Percentiles rank a stretch among this genome's conserved stretches.
These are phyloP conservation scores for Macropus fuliginosus DNA, from an alignment of 2,797 vertebrate species.

Conservation along the genomic window DNA sequence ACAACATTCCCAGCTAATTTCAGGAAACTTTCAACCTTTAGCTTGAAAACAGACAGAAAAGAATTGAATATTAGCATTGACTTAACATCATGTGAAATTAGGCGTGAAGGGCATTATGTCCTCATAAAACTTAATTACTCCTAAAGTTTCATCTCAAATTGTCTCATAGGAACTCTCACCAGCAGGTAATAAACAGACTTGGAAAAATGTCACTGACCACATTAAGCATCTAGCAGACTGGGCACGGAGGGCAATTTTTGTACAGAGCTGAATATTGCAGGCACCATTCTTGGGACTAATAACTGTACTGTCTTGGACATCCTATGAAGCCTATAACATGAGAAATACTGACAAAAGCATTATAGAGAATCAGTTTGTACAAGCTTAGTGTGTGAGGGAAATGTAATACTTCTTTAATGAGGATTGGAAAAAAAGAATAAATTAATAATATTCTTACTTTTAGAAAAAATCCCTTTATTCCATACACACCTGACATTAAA, in stretches of 20 bases:
- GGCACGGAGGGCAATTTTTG: slow-evolving; percentile 34
- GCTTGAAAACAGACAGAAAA: slow-evolving; percentile 53
- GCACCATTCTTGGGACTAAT: slow-evolving; percentile 22
- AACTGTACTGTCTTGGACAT: background rate
- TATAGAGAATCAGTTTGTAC: background rate
- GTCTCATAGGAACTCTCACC: slow-evolving; percentile 65
- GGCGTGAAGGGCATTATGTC: slow-evolving; percentile 69
- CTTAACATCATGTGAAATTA: slow-evolving; percentile 67
- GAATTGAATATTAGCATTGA: slow-evolving; percentile 47
- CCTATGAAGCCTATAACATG: background rate
- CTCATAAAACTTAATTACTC: slow-evolving; percentile 72
- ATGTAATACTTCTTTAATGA: background rate
- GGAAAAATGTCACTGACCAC: slow-evolving; percentile 73
- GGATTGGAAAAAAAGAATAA: slow-evolving; percentile 41
- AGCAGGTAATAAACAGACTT: slow-evolving; percentile 70
- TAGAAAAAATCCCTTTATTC: slow-evolving; percentile 41
- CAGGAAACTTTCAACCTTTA: slow-evolving; percentile 57
- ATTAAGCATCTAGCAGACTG: slow-evolving; percentile 38
- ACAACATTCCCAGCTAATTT: slow-evolving; percentile 45
- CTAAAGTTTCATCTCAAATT: slow-evolving; percentile 69
- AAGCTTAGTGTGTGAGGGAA: background rate
- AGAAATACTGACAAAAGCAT: background rate
- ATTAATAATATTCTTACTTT: slow-evolving; percentile 47
- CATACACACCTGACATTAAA: slow-evolving; percentile 41
- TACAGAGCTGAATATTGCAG: slow-evolving; percentile 7